phyloP scores from a whole-genome alignment of 2,113 vertebrate genomes.

The Platanista minor region DNA sequence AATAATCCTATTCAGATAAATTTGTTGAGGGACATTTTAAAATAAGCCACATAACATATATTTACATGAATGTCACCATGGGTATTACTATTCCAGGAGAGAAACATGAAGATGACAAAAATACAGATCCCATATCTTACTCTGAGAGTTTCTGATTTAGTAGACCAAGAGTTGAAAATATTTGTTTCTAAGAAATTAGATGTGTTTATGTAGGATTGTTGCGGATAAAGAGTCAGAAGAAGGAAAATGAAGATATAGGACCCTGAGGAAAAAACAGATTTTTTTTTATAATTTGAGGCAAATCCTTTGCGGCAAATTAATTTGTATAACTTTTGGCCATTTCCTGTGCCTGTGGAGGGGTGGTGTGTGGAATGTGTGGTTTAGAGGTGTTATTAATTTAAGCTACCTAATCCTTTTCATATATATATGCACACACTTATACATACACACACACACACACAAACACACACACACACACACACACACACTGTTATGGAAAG shows the following conservation, averaged over 20 bases:
- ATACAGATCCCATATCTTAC: not conserved
- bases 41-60: not conserved
- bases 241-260: not conserved
- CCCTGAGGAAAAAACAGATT: not conserved
- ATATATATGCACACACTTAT: not conserved
- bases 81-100: not conserved
- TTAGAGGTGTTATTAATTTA: not conserved
- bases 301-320: not conserved
- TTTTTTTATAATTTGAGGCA: not conserved
- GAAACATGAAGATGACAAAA: not conserved
- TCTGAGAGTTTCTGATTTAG: not conserved
- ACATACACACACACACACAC: not conserved
- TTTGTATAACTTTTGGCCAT: not conserved
- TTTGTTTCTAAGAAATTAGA: not conserved
- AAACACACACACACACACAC: not conserved
- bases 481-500: not conserved
- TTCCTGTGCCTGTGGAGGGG: not conserved
- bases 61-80: not conserved
- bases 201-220: not conserved
- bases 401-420: not conserved
- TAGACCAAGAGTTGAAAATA: not conserved
- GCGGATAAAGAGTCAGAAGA: not conserved
- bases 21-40: not conserved
- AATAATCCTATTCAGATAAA: not conserved
- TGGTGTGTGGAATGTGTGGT: not conserved